A percentile compares a stretch with the other conserved stretches of the same genome.
These are phyloP conservation scores for Melanotaenia parkinsoni DNA, from an alignment of 2,797 vertebrate genomes.

Conservation along the genomic window DNA sequence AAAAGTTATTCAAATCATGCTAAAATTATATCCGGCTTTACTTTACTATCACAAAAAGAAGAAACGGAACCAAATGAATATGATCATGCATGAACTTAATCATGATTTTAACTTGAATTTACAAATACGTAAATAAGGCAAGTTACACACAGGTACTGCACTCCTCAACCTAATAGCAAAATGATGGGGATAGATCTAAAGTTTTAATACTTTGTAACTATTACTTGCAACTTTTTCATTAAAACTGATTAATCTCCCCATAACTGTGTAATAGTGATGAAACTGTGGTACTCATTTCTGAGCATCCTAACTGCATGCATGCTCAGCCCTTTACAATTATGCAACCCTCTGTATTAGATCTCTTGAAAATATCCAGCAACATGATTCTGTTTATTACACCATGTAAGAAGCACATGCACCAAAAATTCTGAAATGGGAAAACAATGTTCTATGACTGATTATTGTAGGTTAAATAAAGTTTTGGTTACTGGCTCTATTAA, in stretches of 20 bases:
- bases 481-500: slow-evolving; percentile 5
- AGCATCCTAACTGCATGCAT: background rate
- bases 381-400: slow-evolving; percentile 22
- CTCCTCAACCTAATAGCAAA: too few species aligned
- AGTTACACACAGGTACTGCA: too few species aligned
- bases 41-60: background rate
- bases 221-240: too few species aligned
- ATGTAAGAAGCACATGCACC: slow-evolving; percentile 14
- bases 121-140: too few species aligned
- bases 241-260: too few species aligned
- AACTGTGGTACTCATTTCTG: background rate
- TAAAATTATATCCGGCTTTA: background rate
- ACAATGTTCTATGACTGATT: slow-evolving; percentile 13
- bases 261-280: too few species aligned
- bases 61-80: background rate
- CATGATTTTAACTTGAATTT: slow-evolving; percentile 1
- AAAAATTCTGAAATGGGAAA: slow-evolving; percentile 4
- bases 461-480: slow-evolving; percentile 26
- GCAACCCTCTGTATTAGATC: too few species aligned
- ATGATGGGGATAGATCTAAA: too few species aligned
- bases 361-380: background rate
- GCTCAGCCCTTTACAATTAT: background rate
- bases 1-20: background rate
- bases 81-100: background rate
- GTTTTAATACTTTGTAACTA: too few species aligned